These are phyloP conservation scores for Nemotelus pantherinus DNA, from an alignment of 2,888 invertebrate species.

Conservation along the genomic window DNA sequence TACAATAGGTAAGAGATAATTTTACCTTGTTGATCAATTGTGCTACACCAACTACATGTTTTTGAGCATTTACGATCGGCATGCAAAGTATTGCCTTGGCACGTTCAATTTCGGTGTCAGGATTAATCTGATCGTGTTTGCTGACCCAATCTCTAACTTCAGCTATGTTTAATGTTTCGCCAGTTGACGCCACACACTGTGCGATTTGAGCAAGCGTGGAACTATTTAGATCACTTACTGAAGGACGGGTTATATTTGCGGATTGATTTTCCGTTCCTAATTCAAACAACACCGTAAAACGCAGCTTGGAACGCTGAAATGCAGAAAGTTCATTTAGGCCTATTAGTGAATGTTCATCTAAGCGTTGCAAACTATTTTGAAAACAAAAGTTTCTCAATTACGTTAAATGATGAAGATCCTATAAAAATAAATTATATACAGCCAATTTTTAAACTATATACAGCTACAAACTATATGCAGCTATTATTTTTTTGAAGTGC, in stretches of 20 bases:
- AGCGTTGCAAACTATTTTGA: too few relatives aligned
- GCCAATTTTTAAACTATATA: too few relatives aligned
- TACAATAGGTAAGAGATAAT: too few relatives aligned
- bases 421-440: too few relatives aligned
- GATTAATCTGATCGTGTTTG: slow-evolving; percentile 68
- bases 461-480: too few relatives aligned
- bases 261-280: slow-evolving; percentile 77
- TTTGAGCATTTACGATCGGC: slow-evolving; percentile 92
- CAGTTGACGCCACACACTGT: slow-evolving; percentile 85
- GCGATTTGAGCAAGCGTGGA: slow-evolving; percentile 86
- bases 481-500: too few relatives aligned
- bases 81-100: slow-evolving; percentile 88
- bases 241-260: slow-evolving; percentile 72
- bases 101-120: slow-evolving; percentile 72
- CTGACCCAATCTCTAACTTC: slow-evolving; percentile 85
- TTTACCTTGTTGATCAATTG: slow-evolving; percentile 89
- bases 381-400: too few relatives aligned
- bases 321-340: slow-evolving; percentile 27
- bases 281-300: slow-evolving; percentile 88
- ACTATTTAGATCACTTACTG: slow-evolving; percentile 70
- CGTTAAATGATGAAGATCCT: too few relatives aligned
- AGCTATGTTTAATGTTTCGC: slow-evolving; percentile 89
- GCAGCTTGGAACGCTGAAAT: slow-evolving; percentile 66
- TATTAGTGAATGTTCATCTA: neutral
- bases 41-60: slow-evolving; percentile 88